Percentiles rank a stretch among this genome's conserved stretches.
Conservation (phyloP, 2,888 invertebrate species). For the Aphelenchoides bicaudatus region DNA sequence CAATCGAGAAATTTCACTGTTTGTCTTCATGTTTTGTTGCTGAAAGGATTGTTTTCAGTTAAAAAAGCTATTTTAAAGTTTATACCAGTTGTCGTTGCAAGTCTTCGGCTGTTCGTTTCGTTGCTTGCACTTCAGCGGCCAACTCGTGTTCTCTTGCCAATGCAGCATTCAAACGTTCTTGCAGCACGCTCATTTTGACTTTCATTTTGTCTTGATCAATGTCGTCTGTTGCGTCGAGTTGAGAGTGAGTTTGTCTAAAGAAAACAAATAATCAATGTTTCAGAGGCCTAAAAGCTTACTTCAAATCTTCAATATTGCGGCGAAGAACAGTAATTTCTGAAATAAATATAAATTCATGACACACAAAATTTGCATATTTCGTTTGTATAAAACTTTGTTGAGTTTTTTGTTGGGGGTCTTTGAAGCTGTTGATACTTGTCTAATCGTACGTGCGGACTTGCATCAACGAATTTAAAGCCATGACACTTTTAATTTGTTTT, state of each 20-base stretch:
- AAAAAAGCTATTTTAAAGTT: not conserved
- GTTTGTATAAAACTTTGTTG: too few relatives aligned
- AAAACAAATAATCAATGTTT: too few relatives aligned
- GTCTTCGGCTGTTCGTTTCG: slow-evolving; percentile 51
- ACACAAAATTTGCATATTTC: too few relatives aligned
- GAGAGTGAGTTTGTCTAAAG: slow-evolving; percentile 16
- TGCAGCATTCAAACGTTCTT: slow-evolving; percentile 53
- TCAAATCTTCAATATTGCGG: not conserved
- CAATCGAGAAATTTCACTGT: not conserved
- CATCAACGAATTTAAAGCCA: too few relatives aligned
- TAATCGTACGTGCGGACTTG: too few relatives aligned
- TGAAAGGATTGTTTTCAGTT: not conserved
- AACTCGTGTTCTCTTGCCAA: slow-evolving; percentile 42
- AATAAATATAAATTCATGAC: too few relatives aligned
- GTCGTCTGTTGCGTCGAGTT: slow-evolving; percentile 35
- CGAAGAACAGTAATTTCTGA: too few relatives aligned
- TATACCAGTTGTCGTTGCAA: slow-evolving; percentile 44
- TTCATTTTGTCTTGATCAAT: slow-evolving; percentile 44
- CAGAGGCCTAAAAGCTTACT: too few relatives aligned
- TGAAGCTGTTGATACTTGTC: too few relatives aligned
- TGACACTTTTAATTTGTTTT: too few relatives aligned
- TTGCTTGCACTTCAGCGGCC: slow-evolving; percentile 41
- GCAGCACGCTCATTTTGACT: slow-evolving; percentile 51
- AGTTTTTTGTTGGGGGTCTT: too few relatives aligned
- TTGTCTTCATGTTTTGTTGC: slow-evolving; percentile 5